Conservation (phyloP, 2,113 vertebrate species). For the Zosterops japonicus region DNA sequence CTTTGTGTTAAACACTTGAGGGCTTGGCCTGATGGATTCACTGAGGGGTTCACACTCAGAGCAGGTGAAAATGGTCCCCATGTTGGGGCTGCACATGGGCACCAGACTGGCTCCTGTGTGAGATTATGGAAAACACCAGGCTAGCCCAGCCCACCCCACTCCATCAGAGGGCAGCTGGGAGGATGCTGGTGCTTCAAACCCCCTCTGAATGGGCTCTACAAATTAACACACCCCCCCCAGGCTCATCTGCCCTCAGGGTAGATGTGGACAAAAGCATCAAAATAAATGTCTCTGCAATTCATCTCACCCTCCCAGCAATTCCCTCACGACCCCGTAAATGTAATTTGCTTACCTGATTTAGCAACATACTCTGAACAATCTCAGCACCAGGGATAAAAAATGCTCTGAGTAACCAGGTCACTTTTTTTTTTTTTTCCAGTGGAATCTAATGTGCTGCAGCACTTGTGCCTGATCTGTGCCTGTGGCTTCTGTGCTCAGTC, state of each 20-base stretch:
- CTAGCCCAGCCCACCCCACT: background rate
- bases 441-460: background rate
- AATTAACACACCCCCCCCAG: background rate
- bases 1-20: fast-evolving
- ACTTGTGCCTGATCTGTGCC: background rate
- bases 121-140: background rate
- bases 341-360: background rate
- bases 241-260: background rate
- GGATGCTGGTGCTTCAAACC: background rate
- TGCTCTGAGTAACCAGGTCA: constrained; percentile 19
- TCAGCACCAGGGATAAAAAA: background rate
- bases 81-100: fast-evolving
- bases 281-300: background rate
- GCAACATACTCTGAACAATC: background rate
- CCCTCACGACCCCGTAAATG: background rate
- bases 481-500: constrained; percentile 24
- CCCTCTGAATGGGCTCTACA: background rate
- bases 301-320: background rate
- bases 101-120: background rate
- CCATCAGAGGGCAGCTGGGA: background rate
- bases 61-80: background rate
- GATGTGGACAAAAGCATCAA: background rate
- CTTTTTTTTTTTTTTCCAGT: background rate
- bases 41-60: background rate
- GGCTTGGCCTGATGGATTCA: background rate